Conservation (phyloP, 2,113 vertebrate genomes). For the Sceloporus undulatus region DNA sequence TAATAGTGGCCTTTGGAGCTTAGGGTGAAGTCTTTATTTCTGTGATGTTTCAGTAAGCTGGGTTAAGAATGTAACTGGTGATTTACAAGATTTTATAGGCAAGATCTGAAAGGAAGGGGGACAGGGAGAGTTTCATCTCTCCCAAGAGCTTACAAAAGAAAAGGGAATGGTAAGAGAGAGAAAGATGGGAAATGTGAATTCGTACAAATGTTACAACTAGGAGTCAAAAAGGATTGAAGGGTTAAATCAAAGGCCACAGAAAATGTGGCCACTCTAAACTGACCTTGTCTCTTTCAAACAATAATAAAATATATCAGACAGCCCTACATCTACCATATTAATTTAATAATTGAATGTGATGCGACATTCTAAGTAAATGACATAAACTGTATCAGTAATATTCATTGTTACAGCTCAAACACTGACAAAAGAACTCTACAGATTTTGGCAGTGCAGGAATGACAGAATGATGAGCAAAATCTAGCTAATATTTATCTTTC, state of each 20-base stretch:
- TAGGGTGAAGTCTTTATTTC: background rate
- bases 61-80: background rate
- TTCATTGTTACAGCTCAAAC: slow-evolving; percentile 78
- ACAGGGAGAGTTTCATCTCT: background rate
- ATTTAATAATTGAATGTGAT: slow-evolving; percentile 66
- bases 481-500: slow-evolving; percentile 75
- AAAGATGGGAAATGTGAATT: background rate
- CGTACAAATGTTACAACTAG: background rate
- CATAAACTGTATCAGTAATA: slow-evolving; percentile 74
- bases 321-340: slow-evolving; percentile 66
- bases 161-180: background rate
- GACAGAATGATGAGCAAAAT: slow-evolving; percentile 74
- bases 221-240: background rate
- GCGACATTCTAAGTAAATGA: slow-evolving; percentile 70
- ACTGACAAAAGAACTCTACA: slow-evolving; percentile 71
- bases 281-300: slow-evolving; percentile 53
- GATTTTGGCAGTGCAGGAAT: slow-evolving; percentile 65
- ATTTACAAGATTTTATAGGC: background rate
- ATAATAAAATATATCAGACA: slow-evolving; percentile 74
- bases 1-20: background rate
- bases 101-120: background rate
- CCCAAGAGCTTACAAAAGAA: background rate
- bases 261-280: slow-evolving; percentile 54
- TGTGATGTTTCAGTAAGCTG: background rate
- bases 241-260: slow-evolving; percentile 22